These are phyloP conservation scores for Felis chaus DNA, from an alignment of 2,113 vertebrate genomes.

Conservation along the genomic window DNA sequence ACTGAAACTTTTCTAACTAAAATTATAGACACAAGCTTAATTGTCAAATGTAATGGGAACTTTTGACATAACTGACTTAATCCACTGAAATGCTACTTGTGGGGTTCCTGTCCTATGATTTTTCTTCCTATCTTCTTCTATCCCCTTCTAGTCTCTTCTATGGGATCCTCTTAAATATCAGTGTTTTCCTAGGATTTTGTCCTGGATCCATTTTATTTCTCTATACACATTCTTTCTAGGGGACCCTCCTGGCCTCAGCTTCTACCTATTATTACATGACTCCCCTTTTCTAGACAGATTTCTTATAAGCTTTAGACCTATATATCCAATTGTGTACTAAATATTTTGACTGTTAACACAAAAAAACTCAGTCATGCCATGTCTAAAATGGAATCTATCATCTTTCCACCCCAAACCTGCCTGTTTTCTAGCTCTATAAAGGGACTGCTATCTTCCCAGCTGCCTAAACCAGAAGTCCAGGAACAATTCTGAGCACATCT, in stretches of 20 bases:
- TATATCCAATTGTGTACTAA: neutral
- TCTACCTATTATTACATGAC: neutral
- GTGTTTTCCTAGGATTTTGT: neutral
- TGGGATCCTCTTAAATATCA: neutral
- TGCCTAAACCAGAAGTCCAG: neutral
- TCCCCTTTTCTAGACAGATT: neutral
- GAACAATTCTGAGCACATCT: neutral
- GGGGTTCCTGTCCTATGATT: neutral
- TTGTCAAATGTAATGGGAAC: neutral
- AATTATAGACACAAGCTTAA: neutral
- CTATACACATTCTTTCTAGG: neutral
- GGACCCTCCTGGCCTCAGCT: neutral
- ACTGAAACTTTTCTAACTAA: neutral
- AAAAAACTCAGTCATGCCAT: neutral
- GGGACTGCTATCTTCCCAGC: neutral
- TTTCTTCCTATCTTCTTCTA: neutral
- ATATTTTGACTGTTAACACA: neutral
- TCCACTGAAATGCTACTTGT: neutral
- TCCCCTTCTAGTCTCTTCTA: neutral
- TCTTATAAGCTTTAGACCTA: neutral
- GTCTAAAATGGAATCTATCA: conserved; percentile 2
- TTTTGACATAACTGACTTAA: neutral
- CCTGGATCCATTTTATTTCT: neutral
- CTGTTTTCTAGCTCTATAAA: neutral
- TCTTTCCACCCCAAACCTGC: neutral